phyloP scores from a whole-genome alignment of 2,797 vertebrate species.

The Odontamblyopus rebecca region DNA sequence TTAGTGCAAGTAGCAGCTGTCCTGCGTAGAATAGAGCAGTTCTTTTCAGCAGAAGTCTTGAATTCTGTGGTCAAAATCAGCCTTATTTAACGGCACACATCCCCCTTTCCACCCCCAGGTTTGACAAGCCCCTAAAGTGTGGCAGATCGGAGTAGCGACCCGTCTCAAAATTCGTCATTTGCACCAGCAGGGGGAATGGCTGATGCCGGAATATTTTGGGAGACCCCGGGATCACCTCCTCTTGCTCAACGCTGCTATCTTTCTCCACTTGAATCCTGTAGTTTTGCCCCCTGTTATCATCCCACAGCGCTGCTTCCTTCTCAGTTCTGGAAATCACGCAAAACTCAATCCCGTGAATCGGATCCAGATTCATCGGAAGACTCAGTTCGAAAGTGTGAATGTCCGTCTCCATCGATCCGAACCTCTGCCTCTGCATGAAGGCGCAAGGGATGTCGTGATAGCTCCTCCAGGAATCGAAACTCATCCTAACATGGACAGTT shows the following conservation, averaged over 20 bases:
- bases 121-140: slow-evolving; percentile 16
- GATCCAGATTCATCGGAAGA: slow-evolving; percentile 58
- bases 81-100: slow-evolving; percentile 5
- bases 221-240: neutral
- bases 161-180: neutral
- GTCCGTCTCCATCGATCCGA: slow-evolving; percentile 43
- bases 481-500: slow-evolving; percentile 66
- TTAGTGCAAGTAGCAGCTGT: neutral
- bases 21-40: neutral
- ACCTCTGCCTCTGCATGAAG: slow-evolving; percentile 55
- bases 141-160: slow-evolving; percentile 20
- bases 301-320: slow-evolving; percentile 51
- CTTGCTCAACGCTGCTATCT: slow-evolving; percentile 8
- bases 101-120: slow-evolving; percentile 24
- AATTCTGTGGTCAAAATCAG: neutral
- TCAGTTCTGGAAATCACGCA: slow-evolving; percentile 66
- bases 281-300: slow-evolving; percentile 78
- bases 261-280: slow-evolving; percentile 65
- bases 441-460: slow-evolving; percentile 72
- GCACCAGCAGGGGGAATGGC: neutral
- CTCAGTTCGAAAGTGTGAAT: slow-evolving; percentile 72
- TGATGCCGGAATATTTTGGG: slow-evolving; percentile 5
- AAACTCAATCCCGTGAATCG: slow-evolving; percentile 65
- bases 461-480: slow-evolving; percentile 79
- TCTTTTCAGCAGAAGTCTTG: neutral